Conservation (phyloP, 2,888 invertebrate species). For the Nysson spinosus region DNA sequence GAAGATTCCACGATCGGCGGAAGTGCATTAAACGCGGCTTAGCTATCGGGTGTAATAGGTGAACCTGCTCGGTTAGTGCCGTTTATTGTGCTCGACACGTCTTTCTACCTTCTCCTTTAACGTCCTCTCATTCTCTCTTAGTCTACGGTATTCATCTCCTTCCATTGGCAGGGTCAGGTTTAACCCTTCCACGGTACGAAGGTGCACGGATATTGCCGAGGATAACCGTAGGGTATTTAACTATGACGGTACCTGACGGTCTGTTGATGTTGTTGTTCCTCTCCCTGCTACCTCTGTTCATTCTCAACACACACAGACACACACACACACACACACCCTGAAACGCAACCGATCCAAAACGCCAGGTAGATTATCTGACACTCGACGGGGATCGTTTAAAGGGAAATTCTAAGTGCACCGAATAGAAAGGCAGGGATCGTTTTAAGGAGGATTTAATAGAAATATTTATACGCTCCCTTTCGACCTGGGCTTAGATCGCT, state of each 20-base stretch:
- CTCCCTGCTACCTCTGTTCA: constrained; percentile 12
- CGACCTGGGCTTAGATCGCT: constrained; percentile 19
- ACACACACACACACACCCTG: no score
- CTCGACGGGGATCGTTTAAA: constrained; percentile 33
- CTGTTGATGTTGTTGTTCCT: constrained; percentile 26
- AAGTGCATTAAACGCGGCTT: constrained; percentile 67
- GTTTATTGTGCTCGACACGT: constrained; percentile 68
- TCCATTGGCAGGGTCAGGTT: constrained; percentile 5
- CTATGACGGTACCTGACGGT: constrained; percentile 10
- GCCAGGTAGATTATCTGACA: constrained; percentile 28
- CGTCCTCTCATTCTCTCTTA: neutral
- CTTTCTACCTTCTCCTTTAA: constrained; percentile 23
- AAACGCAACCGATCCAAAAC: no score
- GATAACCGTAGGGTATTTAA: constrained; percentile 45
- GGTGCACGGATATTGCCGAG: constrained; percentile 6
- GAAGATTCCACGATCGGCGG: constrained; percentile 57
- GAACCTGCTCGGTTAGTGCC: constrained; percentile 58
- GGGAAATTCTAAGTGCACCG: constrained; percentile 17
- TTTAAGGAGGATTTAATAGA: constrained; percentile 69
- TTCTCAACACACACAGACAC: constrained; percentile 3
- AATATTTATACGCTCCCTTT: constrained; percentile 72
- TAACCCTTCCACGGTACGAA: constrained; percentile 34
- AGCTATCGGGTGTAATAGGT: constrained; percentile 62
- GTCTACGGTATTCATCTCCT: neutral
- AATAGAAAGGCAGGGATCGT: constrained; percentile 57